A percentile compares a stretch with the other conserved stretches of the same genome.
phyloP scores from a whole-genome alignment of 1,140 invertebrate species.

The Drosophila ananassae region DNA sequence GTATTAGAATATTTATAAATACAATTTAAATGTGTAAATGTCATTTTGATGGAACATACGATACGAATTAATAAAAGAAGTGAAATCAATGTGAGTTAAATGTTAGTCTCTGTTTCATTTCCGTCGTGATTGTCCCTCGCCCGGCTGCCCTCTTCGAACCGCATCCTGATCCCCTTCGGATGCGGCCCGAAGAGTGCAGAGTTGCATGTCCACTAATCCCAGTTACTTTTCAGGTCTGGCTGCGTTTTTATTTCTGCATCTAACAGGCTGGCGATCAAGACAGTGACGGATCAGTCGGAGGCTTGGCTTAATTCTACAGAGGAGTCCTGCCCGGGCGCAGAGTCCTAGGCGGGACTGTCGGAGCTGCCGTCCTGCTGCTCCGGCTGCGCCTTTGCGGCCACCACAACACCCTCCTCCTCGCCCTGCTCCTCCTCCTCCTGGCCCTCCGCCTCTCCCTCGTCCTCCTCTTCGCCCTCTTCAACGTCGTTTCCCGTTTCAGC shows the following conservation, averaged over 20 bases:
- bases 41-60: constrained; percentile 61
- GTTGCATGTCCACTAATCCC: neutral
- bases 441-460: constrained; percentile 9
- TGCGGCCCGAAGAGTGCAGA: neutral
- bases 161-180: too few species aligned
- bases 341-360: constrained; percentile 46
- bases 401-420: constrained; percentile 6
- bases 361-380: constrained; percentile 56
- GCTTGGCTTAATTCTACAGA: constrained; percentile 40
- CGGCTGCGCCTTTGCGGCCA: neutral
- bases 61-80: constrained; percentile 72
- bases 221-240: constrained; percentile 1
- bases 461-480: constrained; percentile 24
- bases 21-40: constrained; percentile 78
- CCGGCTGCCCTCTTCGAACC: too few species aligned
- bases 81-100: constrained; percentile 27
- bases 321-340: too few species aligned
- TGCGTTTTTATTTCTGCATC: constrained; percentile 16
- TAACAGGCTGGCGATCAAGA: neutral
- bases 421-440: constrained; percentile 8
- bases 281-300: constrained; percentile 41
- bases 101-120: too few species aligned
- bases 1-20: constrained; percentile 68
- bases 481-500: constrained; percentile 7
- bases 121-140: neutral